These are phyloP conservation scores for Bombus superbus DNA, from an alignment of 1,140 invertebrate genomes.

Conservation along the genomic window DNA sequence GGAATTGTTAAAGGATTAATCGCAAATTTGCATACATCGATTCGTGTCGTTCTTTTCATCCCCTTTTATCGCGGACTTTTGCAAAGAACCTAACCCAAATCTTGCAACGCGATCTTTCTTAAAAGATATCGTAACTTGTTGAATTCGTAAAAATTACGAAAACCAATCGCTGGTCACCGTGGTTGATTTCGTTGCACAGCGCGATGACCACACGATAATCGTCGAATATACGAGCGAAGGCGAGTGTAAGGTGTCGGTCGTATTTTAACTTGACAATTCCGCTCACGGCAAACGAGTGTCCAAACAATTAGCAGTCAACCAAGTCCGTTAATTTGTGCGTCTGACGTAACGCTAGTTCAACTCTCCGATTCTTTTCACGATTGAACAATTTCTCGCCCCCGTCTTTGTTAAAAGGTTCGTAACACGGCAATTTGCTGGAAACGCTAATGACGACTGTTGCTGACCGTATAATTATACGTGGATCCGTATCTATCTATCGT, in stretches of 20 bases:
- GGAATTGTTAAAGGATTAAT: too few relatives aligned
- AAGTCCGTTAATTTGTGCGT: slow-evolving; percentile 34
- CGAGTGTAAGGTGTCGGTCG: background rate
- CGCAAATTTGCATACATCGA: too few relatives aligned
- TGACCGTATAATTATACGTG: background rate
- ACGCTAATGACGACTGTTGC: background rate
- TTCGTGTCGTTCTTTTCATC: too few relatives aligned
- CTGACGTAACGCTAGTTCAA: slow-evolving; percentile 18
- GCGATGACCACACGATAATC: background rate
- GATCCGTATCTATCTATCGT: background rate
- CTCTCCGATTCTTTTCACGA: background rate
- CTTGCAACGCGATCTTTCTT: too few relatives aligned
- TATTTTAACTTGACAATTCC: slow-evolving; percentile 47
- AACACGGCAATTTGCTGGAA: background rate
- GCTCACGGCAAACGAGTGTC: slow-evolving; percentile 43
- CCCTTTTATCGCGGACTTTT: too few relatives aligned
- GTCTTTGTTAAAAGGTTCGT: background rate
- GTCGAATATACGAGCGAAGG: background rate
- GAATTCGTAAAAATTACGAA: background rate
- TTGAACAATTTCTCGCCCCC: background rate
- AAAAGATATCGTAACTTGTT: too few relatives aligned
- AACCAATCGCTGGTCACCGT: background rate
- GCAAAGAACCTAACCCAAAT: too few relatives aligned
- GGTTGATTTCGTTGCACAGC: background rate
- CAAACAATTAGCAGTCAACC: slow-evolving; percentile 54